Percentiles rank a stretch among this genome's conserved stretches.
phyloP scores from a whole-genome alignment of 2,113 vertebrate species.

The Zosterops japonicus region DNA sequence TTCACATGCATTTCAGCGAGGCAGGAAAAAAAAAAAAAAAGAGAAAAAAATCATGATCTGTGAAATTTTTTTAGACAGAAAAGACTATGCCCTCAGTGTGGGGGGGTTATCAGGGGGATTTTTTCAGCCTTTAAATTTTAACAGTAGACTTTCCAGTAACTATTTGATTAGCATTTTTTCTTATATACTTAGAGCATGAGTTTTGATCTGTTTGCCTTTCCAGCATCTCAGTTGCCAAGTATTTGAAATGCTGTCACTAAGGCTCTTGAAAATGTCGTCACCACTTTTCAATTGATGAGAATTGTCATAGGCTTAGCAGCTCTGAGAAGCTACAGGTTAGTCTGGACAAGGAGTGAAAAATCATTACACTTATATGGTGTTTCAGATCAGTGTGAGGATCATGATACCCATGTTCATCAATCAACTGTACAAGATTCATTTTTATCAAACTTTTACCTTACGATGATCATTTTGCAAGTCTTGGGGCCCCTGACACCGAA shows the following conservation, averaged over 20 bases:
- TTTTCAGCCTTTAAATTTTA: neutral
- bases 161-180: neutral
- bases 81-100: neutral
- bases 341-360: neutral
- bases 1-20: neutral
- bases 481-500: neutral
- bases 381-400: neutral
- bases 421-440: neutral
- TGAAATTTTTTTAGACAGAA: neutral
- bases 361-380: neutral
- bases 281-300: neutral
- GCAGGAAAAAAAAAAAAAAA: neutral
- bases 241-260: conserved; percentile 1
- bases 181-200: neutral
- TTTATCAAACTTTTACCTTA: neutral
- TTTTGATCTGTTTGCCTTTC: neutral
- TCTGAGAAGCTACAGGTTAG: neutral
- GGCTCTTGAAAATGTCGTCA: neutral
- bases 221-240: neutral
- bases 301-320: conserved; percentile 23
- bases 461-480: neutral
- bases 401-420: neutral
- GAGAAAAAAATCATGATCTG: neutral
- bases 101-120: fast-evolving
- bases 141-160: neutral